phyloP scores from a whole-genome alignment of 2,888 invertebrate genomes.

The Andrena trimmerana region DNA sequence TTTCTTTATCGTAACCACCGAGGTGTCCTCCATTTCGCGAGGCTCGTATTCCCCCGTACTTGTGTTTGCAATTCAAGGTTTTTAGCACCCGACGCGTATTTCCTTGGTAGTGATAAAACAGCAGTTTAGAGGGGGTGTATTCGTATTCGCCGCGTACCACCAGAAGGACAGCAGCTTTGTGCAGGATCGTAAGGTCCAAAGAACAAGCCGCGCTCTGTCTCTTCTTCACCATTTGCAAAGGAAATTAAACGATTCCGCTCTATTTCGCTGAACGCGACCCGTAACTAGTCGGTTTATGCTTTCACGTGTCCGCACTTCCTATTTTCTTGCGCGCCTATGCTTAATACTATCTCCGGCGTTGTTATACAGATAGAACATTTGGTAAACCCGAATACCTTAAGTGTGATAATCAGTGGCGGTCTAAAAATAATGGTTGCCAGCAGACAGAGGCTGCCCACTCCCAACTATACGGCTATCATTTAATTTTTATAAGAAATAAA shows the following conservation, averaged over 20 bases:
- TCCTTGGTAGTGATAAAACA: slow-evolving; percentile 51
- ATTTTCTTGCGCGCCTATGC: slow-evolving; percentile 21
- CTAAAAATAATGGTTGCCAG: no score
- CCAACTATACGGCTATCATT: no score
- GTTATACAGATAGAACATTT: not conserved
- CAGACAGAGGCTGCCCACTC: no score
- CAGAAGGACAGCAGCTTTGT: slow-evolving; percentile 22
- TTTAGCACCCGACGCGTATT: slow-evolving; percentile 48
- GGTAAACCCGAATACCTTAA: not conserved
- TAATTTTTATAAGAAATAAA: no score
- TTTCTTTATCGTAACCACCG: slow-evolving; percentile 25
- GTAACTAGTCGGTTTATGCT: slow-evolving; percentile 48
- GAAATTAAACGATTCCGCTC: slow-evolving; percentile 76
- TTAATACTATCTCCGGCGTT: not conserved
- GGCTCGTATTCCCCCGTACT: slow-evolving; percentile 16
- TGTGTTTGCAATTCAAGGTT: slow-evolving; percentile 53
- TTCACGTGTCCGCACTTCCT: slow-evolving; percentile 7
- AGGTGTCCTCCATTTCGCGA: slow-evolving; percentile 26
- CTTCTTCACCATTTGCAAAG: slow-evolving; percentile 59
- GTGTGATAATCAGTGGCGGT: no score
- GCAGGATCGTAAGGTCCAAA: slow-evolving; percentile 33
- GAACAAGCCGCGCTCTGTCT: slow-evolving; percentile 41
- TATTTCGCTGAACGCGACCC: slow-evolving; percentile 64
- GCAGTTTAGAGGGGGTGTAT: slow-evolving; percentile 27
- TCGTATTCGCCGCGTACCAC: slow-evolving; percentile 26